Evolutionary conservation across 2,888 invertebrate species (phyloP), one percentile per base, ranked within the genome.

Genomic region (Torymus texanus): DNA sequence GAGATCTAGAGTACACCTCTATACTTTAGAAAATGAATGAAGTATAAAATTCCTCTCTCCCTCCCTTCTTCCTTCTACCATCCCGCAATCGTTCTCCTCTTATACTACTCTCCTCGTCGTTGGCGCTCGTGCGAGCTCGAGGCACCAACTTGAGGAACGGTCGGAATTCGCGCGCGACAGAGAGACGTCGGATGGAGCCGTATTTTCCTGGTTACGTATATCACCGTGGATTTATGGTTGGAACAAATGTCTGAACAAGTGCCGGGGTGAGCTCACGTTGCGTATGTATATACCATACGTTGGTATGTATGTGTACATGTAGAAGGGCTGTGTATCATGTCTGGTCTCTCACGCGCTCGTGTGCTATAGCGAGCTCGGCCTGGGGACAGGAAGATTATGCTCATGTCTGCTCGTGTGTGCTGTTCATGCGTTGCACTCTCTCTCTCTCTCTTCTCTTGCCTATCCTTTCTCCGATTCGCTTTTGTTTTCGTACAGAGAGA

Each of bases 231-330:
- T 81, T 81, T 81, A 81, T 79, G 74, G 79, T 74, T 68, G 50
- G 77, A 81, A 81, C 81, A 71, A 81, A 81, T 81, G 77, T 81
- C 81, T 79, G 77, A 81, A 78, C 80, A 77, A 80, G 80, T 80
- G 80, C 65, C 65, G 68, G 63, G 14, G 63, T 56, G 58, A 50
- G 56, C 41, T 14, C 70, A 41, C 14, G 12, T 13, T 53, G 61
- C 58, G 68, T 61, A 5, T 50, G 58, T 41, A 12, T 13, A 24
- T 51, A 14, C 53, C 13, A 21, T 21, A 21, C 21, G 21, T 21
- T 21, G 21, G 21, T 21, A 21, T 21, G 21, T 29, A 5, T 29
- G 29, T 29, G 29, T 29, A 29, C 29, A 5, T 29, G 29, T 29
- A 29, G 29, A 29, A 77, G 24, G 24, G 56, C 58, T n/a, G 75